Conservation (phyloP, 2,888 invertebrate genomes). For the Athalia circularis region DNA sequence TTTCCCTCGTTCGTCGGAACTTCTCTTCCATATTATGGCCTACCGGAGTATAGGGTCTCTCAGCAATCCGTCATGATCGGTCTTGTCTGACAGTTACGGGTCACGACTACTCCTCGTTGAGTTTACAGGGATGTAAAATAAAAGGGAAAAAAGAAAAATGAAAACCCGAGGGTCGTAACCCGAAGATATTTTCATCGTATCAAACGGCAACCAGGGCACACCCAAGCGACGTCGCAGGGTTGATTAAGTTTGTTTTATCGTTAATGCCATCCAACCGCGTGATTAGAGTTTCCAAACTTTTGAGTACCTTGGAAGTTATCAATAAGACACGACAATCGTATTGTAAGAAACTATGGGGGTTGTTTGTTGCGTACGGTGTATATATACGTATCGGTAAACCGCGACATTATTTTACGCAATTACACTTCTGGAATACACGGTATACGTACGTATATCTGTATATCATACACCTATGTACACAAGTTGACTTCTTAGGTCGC, state of each 20-base stretch:
- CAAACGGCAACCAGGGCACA: too few relatives aligned
- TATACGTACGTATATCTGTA: background rate
- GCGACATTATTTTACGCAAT: slow-evolving; percentile 3
- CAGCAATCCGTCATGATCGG: slow-evolving; percentile 65
- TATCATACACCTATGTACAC: background rate
- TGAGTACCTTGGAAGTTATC: too few relatives aligned
- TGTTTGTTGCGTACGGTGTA: background rate
- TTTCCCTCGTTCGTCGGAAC: slow-evolving; percentile 14
- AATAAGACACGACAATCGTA: too few relatives aligned
- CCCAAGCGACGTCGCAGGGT: background rate
- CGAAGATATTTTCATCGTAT: background rate
- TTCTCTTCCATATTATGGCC: slow-evolving; percentile 9
- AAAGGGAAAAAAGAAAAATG: slow-evolving; percentile 21
- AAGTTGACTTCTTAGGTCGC: slow-evolving; percentile 8
- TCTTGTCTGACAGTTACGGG: slow-evolving; percentile 55
- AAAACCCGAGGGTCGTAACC: background rate
- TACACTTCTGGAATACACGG: background rate
- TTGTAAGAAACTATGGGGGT: too few relatives aligned
- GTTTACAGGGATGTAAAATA: background rate
- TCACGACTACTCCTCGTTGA: slow-evolving; percentile 54
- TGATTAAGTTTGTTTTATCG: background rate
- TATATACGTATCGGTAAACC: background rate
- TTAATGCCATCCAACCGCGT: too few relatives aligned
- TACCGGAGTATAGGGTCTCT: slow-evolving; percentile 33
- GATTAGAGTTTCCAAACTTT: too few relatives aligned